Base-by-base conservation (phyloP, 1,140 invertebrate genomes). In the Caligus rogercresseyi region DNA sequence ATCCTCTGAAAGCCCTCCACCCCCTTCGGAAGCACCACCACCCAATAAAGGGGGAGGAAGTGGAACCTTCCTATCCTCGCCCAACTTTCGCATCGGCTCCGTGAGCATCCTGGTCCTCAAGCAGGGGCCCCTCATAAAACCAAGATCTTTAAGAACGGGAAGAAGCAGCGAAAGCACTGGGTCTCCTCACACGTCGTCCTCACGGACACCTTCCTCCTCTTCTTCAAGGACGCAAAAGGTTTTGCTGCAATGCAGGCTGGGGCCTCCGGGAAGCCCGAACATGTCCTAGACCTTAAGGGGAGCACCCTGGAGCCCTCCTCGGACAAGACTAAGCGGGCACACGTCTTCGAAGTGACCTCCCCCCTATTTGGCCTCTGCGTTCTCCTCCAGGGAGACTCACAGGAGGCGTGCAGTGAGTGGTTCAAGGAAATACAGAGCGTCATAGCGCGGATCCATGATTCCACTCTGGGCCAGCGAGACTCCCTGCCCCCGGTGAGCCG, bases 161-260 rank as follows among this genome's bases (percentile, higher is more conserved):
- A 84, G 72, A 81, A 82, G 70, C 72, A 80, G 19, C 75, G 79
- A 62, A 84, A 84, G 73, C 80, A 81, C 71, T 84, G 82, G 82
- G 74, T 74, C 1, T 73, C 77, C 57, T 79, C 78, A 57, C 80
- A 81, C 70, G n/a, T 80, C 67, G 77, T 83, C 19, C 74, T 85
- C 25, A 83, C 81, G 1, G 78, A 80, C 67, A 67, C 75, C 13
- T 77, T 77, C 69, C 71, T 81, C 15, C 67, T 79, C n/a, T 77
- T 81, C 64, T 81, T 79, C 67, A 80, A 78, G 71, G 80, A 81
- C 66, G 70, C 72, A 18, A 80, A 79, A 71, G 71, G 73, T 20
- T 75, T 74, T 69, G 67, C 71, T 23, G 70, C 72, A 20, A 73
- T 75, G 72, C 76, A 77, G 70, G 21, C 52, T 54, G 19, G 20